Base-by-base conservation (phyloP, 2,113 vertebrate species). In the Rhineura floridana region DNA sequence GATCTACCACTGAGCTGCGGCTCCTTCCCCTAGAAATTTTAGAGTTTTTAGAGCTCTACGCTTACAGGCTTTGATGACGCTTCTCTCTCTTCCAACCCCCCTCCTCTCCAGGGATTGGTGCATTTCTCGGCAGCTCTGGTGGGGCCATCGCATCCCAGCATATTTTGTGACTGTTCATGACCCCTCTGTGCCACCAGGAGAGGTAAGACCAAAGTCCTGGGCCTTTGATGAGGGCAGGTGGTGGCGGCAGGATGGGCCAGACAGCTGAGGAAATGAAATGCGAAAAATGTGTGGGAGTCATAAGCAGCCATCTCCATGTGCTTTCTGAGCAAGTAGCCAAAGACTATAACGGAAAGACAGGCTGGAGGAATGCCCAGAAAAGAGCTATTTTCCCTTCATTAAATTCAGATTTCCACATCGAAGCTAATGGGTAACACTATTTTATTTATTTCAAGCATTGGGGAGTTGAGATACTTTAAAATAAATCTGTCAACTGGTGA, bases 51-150 rank as follows among this genome's bases (percentile, higher is more conserved):
- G 7, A 19, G 55, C 21, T 59, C 55, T 59, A 19, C 21, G 55
- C 55, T 21, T 13, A 19, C n/a, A 19, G 33, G 9, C 33, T 36
- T 36, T 70, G 7, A 13, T 17, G 4, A n/a, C 33, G 1, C 33
- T 36, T 10, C 8, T 15, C 46, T 82, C 6, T 28, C 39, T 46
- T 50, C 12, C 17, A 25, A 7, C 39, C 30, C 23, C 12, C 33
- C 9, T n/a, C 15, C 25, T 33, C 1, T 6, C 5, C 63, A 96
- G 95, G 89, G 95, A 96, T 81, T 98, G 98, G 98, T 98, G 98
- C 65, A 97, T 98, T 91, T 98, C 98, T 59, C 97, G 98, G 44
- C 98, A 98, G 96, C 96, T 98, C 91, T 98, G 98, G 98, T 98
- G 98, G 98, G 98, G 98, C 92, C 98, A 98, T 92, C 97, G 93